These are phyloP conservation scores for Heliconius hewitsoni DNA, from an alignment of 1,140 invertebrate genomes.

Conservation along the genomic window DNA sequence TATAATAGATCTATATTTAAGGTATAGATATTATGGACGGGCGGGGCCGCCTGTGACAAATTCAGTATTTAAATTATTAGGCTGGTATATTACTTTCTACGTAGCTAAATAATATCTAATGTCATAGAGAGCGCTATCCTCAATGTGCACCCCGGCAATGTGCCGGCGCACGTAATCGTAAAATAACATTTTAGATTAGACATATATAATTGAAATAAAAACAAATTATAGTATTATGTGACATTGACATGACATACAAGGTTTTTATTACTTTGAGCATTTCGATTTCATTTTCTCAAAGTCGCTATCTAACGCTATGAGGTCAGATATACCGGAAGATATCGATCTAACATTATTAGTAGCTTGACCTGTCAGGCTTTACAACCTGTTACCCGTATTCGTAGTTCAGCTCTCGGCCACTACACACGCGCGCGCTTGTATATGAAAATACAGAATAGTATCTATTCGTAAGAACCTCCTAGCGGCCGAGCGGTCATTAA, in stretches of 20 bases:
- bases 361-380: conserved; percentile 16
- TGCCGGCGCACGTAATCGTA: neutral
- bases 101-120: too few species aligned
- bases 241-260: too few species aligned
- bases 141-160: neutral
- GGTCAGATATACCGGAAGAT: conserved; percentile 14
- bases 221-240: neutral
- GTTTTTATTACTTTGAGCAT: too few species aligned
- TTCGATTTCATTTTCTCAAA: too few species aligned
- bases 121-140: neutral
- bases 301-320: neutral
- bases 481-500: neutral
- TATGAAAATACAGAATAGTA: neutral
- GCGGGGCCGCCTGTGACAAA: too few species aligned
- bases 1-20: too few species aligned
- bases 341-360: conserved; percentile 19
- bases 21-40: too few species aligned
- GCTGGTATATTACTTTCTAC: too few species aligned
- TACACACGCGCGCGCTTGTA: neutral
- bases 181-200: neutral
- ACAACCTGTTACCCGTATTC: conserved; percentile 22
- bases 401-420: conserved; percentile 15
- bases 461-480: neutral
- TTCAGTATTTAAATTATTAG: too few species aligned
- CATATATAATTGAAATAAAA: neutral